Evolutionary conservation across 2,888 invertebrate species (phyloP), one percentile per base, ranked within the genome.

Genomic region (Platycheirus albimanus): DNA sequence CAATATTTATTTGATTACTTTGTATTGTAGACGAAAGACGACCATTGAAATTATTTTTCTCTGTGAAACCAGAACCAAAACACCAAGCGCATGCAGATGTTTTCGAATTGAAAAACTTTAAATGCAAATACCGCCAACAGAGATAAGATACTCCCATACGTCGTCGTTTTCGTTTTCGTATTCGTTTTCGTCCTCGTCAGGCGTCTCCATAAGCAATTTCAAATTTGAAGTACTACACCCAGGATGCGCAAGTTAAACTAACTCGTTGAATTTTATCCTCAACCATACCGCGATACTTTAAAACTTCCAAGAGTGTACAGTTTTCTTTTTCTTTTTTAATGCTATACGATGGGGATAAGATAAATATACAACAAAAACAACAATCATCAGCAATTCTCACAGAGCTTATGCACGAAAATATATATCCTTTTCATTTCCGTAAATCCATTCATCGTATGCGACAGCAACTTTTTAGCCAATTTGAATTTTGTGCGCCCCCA

Each of bases 31-130:
- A n/a, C n/a, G n/a, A n/a, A 52, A 63, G 61, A 52, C 47, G 36
- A 28, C 51, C 20, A 15, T 61, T 67, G 52, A 52, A 69, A 47
- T 33, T 0, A 47, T 41, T 64, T 33, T 61, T 47, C 54, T 61
- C 24, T 17, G 20, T 24, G 7, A 69, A 61, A 33, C 2, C 41
- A 28, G 10, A 28, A 51, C 30, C 6, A 19, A 28, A 56, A 33
- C 13, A 13, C 51, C 28, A 41, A 49, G 8, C 30, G 3, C 41
- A 49, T 45, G 51, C 49, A 51, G 43, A 56, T 63, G 75, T 43
- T 51, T 45, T 28, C n/a, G 63, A 66, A 80, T 64, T 70, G 70
- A 64, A 80, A 76, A 80, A 80, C 75, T 70, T 80, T 70, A 54
- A 30, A 80, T 70, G 63, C 38, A 58, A 80, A 80, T 63, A 49